phyloP scores from a whole-genome alignment of 2,888 invertebrate species.

The Drosophila prostipennis region DNA sequence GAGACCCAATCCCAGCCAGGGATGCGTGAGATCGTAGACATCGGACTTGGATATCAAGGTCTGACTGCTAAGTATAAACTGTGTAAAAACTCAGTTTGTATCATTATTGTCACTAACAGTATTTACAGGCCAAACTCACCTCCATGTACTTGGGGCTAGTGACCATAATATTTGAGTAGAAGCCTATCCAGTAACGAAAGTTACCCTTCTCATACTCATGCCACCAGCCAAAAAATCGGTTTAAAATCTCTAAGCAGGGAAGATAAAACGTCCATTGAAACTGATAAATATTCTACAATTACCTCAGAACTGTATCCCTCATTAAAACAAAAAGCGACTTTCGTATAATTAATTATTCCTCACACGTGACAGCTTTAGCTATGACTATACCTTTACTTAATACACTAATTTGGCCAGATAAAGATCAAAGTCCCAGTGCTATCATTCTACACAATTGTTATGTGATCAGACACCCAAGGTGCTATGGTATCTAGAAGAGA shows the following conservation, averaged over 20 bases:
- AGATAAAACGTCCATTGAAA: neutral
- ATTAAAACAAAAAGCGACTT: neutral
- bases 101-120: fast-evolving
- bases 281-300: neutral
- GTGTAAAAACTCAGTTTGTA: neutral
- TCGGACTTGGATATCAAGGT: slow-evolving; percentile 84
- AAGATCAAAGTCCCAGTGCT: slow-evolving; percentile 6
- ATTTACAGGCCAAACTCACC: slow-evolving; percentile 40
- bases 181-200: slow-evolving; percentile 67
- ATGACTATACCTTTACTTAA: neutral
- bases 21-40: slow-evolving; percentile 82
- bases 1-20: slow-evolving; percentile 85
- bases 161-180: slow-evolving; percentile 57
- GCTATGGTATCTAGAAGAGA: slow-evolving; percentile 4
- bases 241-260: slow-evolving; percentile 57
- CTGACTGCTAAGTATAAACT: slow-evolving; percentile 82
- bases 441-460: neutral
- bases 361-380: neutral
- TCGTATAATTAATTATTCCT: neutral
- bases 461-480: slow-evolving; percentile 3
- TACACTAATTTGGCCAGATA: neutral
- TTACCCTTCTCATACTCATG: slow-evolving; percentile 50
- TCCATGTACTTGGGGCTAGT: slow-evolving; percentile 72
- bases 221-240: slow-evolving; percentile 71
- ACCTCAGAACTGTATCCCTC: too few species aligned